Base-by-base conservation (phyloP, 2,888 invertebrate species). In the Euclidia mi region DNA sequence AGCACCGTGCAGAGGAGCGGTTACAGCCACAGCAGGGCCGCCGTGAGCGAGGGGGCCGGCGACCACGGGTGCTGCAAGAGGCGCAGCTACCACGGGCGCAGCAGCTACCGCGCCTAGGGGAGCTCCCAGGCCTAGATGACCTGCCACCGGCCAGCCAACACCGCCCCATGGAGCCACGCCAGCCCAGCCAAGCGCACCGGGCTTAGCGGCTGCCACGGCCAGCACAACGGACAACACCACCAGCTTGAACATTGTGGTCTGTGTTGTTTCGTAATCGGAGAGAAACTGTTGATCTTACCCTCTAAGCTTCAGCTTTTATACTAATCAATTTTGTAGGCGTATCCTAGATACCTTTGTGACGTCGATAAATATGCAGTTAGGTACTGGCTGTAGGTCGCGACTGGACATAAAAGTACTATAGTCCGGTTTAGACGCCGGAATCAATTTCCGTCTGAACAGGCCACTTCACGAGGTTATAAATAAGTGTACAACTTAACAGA, bases 141-240 rank as follows among this genome's bases (percentile, higher is more conserved):
- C 20, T n/a, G n/a, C n/a, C n/a, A n/a, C 20, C 20, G 7, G 0
- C 78, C 79, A 2, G 41, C 46, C 14, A 32, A 11, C n/a, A 7
- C 81, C 58, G 10, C 86, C 90, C 64, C 56, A 89, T 55, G 75
- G 88, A 25, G 56, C 81, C 85, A 56, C 52, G 10, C 80, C 79
- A 14, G 52, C 70, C 45, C 72, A 55, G 3, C 76, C 84, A 45
- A 65, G 61, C 10, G 49, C 87, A 48, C 46, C 3, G 25, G 71
- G 65, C 29, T 77, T 53, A n/a, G 95, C 95, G 56, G 93, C 88
- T 65, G 93, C 95, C 67, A 95, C 89, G 76, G 95, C 95, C 85
- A 96, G 76, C 78, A 96, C 82, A 89, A 95, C 95, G 81, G 94
- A 95, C 92, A 96, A 95, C 88, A 95, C 95, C 93, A 95, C 95